Percentiles rank a stretch among this genome's conserved stretches.
These are phyloP conservation scores for Parnassius smintheus DNA, from an alignment of 2,888 invertebrate genomes.

Conservation along the genomic window DNA sequence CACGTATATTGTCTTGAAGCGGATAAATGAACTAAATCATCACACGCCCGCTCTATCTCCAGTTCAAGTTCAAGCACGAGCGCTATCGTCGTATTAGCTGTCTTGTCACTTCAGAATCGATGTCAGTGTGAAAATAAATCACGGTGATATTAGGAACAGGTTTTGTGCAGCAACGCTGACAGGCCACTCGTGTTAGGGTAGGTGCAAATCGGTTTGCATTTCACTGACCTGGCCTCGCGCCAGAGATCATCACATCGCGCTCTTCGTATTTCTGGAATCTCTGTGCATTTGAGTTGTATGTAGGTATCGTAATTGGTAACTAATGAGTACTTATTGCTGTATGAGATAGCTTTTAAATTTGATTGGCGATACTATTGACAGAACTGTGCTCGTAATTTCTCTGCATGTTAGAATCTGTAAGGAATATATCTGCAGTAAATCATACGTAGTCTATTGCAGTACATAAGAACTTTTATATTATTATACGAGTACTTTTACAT, in stretches of 20 bases:
- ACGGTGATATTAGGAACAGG: constrained; percentile 7
- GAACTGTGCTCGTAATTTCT: too few relatives aligned
- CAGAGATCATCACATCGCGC: constrained; percentile 37
- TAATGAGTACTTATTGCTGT: too few relatives aligned
- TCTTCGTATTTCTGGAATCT: too few relatives aligned
- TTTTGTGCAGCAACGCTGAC: constrained; percentile 1
- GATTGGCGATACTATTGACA: too few relatives aligned
- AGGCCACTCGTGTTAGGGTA: constrained; percentile 29
- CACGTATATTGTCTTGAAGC: not conserved
- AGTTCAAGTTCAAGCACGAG: constrained; percentile 4
- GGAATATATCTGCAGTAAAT: too few relatives aligned
- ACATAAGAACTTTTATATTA: too few relatives aligned
- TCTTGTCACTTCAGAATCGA: constrained; percentile 7
- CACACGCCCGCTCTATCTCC: not conserved
- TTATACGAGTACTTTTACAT: too few relatives aligned
- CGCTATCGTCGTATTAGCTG: not conserved
- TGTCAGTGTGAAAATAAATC: constrained; percentile 25
- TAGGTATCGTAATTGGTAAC: too few relatives aligned
- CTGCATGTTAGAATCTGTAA: too few relatives aligned
- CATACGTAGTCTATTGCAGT: too few relatives aligned
- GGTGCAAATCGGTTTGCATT: constrained; percentile 71
- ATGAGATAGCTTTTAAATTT: too few relatives aligned
- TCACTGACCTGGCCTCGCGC: constrained; percentile 53
- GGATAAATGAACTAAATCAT: not conserved
- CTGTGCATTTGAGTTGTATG: too few relatives aligned